Evolutionary conservation across 2,888 invertebrate genomes (phyloP), one percentile per base, ranked within the genome.

Genomic region (Orthonychiurus folsomi): DNA sequence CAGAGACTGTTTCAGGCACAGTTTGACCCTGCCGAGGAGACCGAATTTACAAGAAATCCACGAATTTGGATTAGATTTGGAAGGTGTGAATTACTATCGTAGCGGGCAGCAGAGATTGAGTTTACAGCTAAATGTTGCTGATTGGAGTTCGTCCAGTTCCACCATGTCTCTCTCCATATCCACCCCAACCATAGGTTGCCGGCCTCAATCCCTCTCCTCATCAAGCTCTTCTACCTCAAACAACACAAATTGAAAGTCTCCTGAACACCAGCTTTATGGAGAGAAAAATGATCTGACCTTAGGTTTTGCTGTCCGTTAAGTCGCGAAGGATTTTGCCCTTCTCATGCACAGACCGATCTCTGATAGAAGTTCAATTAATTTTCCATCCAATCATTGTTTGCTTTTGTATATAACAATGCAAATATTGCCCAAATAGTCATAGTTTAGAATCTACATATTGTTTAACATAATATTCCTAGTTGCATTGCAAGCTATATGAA

Each of bases 111-210:
- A 70, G 26, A 54, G 71, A 2, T 72, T 59, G 53, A 70, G 70
- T 66, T 59, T 72, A n/a, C 71, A 72, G 57, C 67, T 72, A 37
- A 62, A 69, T 48, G 65, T 70, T 12, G 65, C 63, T 9, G 71
- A 69, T 48, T 71, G 69, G 68, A 66, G 66, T 56, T 68, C 69
- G 1, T 72, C 71, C 3, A 70, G 69, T 26, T 72, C 71, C 1
- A 70, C 71, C 21, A 28, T 72, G 50, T 69, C 69, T 28, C 59
- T 72, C 9, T 69, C 70, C 9, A 66, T 67, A 20, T 69, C 70
- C n/a, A 72, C 21, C n/a, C 28, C 57, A 20, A 28, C 26, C 3
- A 27, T 28, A 12, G 28, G 21, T 5, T n/a, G n/a, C n/a, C 9
- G 37, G 9, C n/a, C 9, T 47, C 12, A 3, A 25, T 9, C 28